Percentiles rank a stretch among this genome's conserved stretches.
Conservation (phyloP, 2,113 vertebrate species). For the Barnardius zonarius region DNA sequence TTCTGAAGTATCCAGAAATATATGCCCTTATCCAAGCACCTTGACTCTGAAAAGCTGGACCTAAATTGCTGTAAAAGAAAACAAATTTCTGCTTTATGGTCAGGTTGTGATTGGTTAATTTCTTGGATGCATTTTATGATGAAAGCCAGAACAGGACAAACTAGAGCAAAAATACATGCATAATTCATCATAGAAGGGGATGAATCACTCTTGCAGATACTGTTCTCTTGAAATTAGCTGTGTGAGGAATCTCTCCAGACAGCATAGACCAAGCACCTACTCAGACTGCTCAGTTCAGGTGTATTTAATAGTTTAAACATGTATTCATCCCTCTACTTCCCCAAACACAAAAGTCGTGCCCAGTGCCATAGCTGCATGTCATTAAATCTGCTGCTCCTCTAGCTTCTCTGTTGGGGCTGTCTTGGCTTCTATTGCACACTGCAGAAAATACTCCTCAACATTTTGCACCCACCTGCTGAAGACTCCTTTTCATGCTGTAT, state of each 20-base stretch:
- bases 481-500: not conserved
- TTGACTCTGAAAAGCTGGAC: not conserved
- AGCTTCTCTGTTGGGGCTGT: not conserved
- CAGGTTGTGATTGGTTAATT: not conserved
- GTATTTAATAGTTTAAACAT: not conserved
- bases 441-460: not conserved
- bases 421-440: rapidly evolving
- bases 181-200: not conserved
- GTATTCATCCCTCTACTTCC: not conserved
- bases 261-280: not conserved
- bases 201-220: not conserved
- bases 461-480: not conserved
- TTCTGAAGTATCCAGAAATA: not conserved
- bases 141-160: not conserved
- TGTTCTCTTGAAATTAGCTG: not conserved
- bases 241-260: not conserved
- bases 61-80: not conserved
- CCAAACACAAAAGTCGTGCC: not conserved
- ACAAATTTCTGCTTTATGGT: not conserved
- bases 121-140: not conserved
- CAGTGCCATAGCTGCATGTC: not conserved
- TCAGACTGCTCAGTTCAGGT: not conserved
- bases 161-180: not conserved
- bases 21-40: not conserved
- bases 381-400: not conserved